Base-by-base conservation (phyloP, 1,140 invertebrate species). In the Meteorus sp. region DNA sequence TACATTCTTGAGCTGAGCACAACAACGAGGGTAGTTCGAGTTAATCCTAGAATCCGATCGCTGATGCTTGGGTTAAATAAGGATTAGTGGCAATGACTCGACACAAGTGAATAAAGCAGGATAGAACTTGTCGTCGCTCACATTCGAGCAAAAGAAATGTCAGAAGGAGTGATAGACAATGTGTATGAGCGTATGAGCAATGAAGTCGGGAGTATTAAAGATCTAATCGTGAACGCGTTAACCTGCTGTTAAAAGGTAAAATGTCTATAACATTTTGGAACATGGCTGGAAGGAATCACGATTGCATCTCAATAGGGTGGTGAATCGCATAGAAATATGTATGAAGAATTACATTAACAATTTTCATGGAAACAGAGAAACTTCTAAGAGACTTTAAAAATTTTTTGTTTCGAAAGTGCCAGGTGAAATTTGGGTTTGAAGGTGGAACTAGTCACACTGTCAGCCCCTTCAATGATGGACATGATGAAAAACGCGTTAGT, bases 1-100 rank as follows among this genome's bases (percentile, higher is more conserved):
- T 23, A 20, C 56, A 31, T 33, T 17, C 6, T n/a, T 43, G 13
- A 45, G 20, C 19, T 2, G 17, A 9, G 15, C 43, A 9, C 35
- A 25, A 31, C 47, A 51, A 51, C 55, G n/a, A 51, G 17, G 29
- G 23, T 25, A 29, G 62, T 39, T 68, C 59, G 61, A 68, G 64
- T 68, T 71, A 71, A 72, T 72, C 69, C 67, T 58, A 47, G 43
- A 50, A 17, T 54, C 37, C 60, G 60, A 62, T 60, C 59, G 39
- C 37, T 58, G 68, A 70, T 73, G 70, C 35, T 61, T 19, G 55
- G 65, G 64, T 72, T 69, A 72, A 73, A 72, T 70, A 64, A 67
- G 70, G 70, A 73, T 73, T 71, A 72, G 53, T 59, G n/a, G 50
- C 55, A 59, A 13, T 73, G 71, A 73, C 68, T 67, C 47, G 64